phyloP scores from a whole-genome alignment of 2,888 invertebrate genomes.

The Aphidius colemani region DNA sequence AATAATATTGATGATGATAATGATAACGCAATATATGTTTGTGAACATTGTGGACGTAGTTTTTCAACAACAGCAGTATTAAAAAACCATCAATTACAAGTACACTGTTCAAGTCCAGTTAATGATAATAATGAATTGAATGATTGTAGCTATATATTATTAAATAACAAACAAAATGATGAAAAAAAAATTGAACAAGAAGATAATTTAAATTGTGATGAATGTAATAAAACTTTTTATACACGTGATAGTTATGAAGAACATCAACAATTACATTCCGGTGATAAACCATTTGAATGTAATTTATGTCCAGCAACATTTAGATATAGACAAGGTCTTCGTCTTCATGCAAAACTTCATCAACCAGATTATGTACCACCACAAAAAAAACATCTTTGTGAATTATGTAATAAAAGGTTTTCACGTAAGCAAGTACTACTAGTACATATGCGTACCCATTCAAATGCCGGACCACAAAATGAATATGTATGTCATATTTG shows the following conservation, averaged over 20 bases:
- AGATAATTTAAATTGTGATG: constrained; percentile 55
- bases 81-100: constrained; percentile 37
- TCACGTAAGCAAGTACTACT: constrained; percentile 56
- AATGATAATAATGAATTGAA: constrained; percentile 38
- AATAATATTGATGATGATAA: constrained; percentile 6
- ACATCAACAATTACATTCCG: constrained; percentile 48
- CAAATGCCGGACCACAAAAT: constrained; percentile 54
- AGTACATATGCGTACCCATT: constrained; percentile 58
- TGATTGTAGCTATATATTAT: constrained; percentile 49
- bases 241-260: constrained; percentile 49
- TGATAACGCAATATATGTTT: constrained; percentile 38
- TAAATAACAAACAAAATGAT: constrained; percentile 45
- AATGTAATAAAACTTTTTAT: constrained; percentile 51
- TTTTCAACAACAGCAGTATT: constrained; percentile 35
- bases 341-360: constrained; percentile 56
- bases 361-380: constrained; percentile 58
- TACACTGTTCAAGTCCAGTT: constrained; percentile 33
- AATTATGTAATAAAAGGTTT: constrained; percentile 57
- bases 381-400: constrained; percentile 57
- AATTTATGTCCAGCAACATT: constrained; percentile 56
- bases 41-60: constrained; percentile 45
- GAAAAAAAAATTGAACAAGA: constrained; percentile 50
- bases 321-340: constrained; percentile 54
- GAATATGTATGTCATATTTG: constrained; percentile 68
- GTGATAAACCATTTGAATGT: constrained; percentile 56